A percentile compares a stretch with the other conserved stretches of the same genome.
Conservation (phyloP, 2,797 vertebrate genomes). For the Pelodytes ibericus region DNA sequence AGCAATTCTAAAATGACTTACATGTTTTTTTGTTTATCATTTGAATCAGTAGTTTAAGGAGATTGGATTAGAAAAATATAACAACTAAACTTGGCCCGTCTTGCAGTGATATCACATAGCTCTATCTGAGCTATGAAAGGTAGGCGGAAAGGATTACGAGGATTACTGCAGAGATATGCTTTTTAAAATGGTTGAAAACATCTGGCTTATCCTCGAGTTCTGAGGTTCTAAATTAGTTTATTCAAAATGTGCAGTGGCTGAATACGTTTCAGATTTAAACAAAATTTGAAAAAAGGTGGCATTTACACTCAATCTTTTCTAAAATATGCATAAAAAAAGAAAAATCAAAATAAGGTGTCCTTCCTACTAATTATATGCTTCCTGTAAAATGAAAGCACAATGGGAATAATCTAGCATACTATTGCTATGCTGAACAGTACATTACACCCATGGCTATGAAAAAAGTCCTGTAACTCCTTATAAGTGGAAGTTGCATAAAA, state of each 20-base stretch:
- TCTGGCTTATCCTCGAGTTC: conserved; percentile 12
- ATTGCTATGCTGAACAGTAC: conserved; percentile 4
- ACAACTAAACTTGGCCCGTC: background rate
- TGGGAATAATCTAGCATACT: conserved; percentile 1
- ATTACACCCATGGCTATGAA: background rate
- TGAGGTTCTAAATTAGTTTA: conserved; percentile 16
- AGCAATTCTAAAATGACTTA: too few relatives aligned
- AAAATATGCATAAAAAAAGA: background rate
- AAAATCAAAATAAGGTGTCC: conserved; percentile 11
- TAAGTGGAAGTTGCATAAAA: conserved; percentile 2
- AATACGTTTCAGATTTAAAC: conserved; percentile 25
- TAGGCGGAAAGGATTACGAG: conserved; percentile 24
- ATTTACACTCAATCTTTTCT: background rate
- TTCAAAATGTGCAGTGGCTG: background rate
- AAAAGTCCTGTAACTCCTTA: background rate
- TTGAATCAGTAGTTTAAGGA: background rate
- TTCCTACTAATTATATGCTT: conserved; percentile 15
- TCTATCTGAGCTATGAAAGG: conserved; percentile 2
- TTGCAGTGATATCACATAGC: conserved; percentile 19
- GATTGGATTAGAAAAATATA: conserved; percentile 14
- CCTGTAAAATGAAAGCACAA: conserved; percentile 14
- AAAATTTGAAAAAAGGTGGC: background rate
- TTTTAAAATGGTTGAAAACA: conserved; percentile 15
- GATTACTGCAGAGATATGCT: conserved; percentile 24
- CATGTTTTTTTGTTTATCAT: background rate